Percentiles rank a stretch among this genome's conserved stretches.
Evolutionary conservation across 2,797 vertebrate genomes (phyloP).

Genomic region (Fistularia commersonii): DNA sequence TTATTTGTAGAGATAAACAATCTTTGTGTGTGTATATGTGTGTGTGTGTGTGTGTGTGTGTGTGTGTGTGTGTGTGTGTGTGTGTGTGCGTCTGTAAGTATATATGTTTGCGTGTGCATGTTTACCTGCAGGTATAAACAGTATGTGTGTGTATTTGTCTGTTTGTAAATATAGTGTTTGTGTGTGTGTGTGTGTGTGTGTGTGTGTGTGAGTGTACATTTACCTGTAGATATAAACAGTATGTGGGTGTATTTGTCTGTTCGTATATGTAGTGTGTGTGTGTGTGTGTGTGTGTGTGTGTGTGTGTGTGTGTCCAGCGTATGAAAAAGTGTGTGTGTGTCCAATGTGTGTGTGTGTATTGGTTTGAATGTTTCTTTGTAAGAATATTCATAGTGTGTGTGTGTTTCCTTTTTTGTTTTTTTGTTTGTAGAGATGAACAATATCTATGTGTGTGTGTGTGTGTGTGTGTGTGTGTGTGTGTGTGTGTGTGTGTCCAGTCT

Average conservation of each 20-base stretch:
- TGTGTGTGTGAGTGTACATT: no score
- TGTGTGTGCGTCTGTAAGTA: not conserved
- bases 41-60: not conserved
- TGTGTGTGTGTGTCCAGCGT: no score
- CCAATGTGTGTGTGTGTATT: not conserved
- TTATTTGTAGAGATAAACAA: no score
- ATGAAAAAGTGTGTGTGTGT: no score
- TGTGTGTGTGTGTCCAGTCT: no score
- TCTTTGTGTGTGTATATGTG: not conserved
- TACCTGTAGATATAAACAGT: not conserved
- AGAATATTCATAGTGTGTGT: no score
- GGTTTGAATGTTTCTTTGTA: no score
- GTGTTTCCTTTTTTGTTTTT: no score
- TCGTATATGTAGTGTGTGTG: not conserved
- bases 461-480: no score
- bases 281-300: no score
- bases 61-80: not conserved
- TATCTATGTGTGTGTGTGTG: no score
- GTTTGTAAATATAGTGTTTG: conserved; percentile 42
- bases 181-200: not conserved
- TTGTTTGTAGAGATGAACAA: no score
- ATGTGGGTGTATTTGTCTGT: not conserved
- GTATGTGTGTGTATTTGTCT: not conserved
- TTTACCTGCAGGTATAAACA: conserved; percentile 53
- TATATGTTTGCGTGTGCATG: conserved; percentile 51